Evolutionary conservation across 2,113 vertebrate genomes (phyloP).

Genomic region (Forbesichthys papilliferus): DNA sequence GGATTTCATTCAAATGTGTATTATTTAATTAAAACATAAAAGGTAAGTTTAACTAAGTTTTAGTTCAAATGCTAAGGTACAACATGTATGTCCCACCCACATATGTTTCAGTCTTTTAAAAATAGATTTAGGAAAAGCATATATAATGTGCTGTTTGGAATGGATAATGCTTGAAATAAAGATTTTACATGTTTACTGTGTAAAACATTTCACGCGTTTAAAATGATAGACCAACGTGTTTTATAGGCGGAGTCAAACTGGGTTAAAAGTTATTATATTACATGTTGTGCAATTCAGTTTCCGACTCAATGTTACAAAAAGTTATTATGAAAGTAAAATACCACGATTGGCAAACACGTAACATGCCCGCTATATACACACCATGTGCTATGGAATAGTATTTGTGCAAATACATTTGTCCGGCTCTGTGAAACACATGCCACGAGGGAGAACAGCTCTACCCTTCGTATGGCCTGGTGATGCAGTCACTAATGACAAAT

Average conservation of each 20-base stretch:
- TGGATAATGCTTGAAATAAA: neutral
- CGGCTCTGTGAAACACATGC: constrained; percentile 1
- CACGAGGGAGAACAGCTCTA: constrained; percentile 32
- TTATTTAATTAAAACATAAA: too few species aligned
- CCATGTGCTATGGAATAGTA: neutral
- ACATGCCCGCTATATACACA: neutral
- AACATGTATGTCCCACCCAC: neutral
- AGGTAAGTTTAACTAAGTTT: too few species aligned
- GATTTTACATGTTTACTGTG: neutral
- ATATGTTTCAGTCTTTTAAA: too few species aligned
- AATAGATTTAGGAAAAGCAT: neutral
- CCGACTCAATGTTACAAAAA: constrained; percentile 44
- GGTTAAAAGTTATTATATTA: constrained; percentile 33
- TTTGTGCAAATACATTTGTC: neutral
- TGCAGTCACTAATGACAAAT: constrained; percentile 66
- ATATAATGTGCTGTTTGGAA: neutral
- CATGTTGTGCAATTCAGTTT: constrained; percentile 56
- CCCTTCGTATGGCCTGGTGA: constrained; percentile 50
- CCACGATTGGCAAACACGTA: constrained; percentile 25
- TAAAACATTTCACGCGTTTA: constrained; percentile 8
- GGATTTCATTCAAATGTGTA: too few species aligned
- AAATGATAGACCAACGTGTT: constrained; percentile 41
- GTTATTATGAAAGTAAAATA: constrained; percentile 54
- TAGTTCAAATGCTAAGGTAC: neutral
- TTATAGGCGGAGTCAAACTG: constrained; percentile 47